A percentile compares a stretch with the other conserved stretches of the same genome.
Conservation (phyloP, 2,888 invertebrate genomes). For the Euclidia mi region DNA sequence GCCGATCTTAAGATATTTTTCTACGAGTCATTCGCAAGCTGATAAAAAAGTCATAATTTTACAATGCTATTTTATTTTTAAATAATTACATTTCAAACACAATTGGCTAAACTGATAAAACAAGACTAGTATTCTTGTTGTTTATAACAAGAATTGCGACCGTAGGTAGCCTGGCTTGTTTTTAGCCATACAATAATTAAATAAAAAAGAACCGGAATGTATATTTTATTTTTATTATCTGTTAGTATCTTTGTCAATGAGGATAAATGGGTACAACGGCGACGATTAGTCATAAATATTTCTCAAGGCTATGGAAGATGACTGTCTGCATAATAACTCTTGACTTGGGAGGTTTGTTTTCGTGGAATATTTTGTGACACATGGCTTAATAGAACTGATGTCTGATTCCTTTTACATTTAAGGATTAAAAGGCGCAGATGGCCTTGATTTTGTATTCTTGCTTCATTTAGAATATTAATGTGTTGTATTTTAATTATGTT, state of each 20-base stretch:
- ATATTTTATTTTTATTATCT: constrained; percentile 41
- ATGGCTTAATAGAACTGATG: constrained; percentile 30
- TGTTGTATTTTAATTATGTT: no score
- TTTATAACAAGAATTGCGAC: constrained; percentile 7
- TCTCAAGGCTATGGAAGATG: constrained; percentile 70
- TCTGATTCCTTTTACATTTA: constrained; percentile 18
- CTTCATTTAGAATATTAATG: not conserved
- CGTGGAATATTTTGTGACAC: constrained; percentile 61
- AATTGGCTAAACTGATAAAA: no score
- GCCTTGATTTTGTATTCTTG: constrained; percentile 1
- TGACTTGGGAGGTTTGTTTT: constrained; percentile 62
- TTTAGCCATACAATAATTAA: constrained; percentile 2
- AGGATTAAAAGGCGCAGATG: not conserved
- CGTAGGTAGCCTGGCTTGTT: not conserved
- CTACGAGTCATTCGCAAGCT: no score
- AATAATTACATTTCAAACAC: no score
- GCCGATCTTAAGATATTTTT: no score
- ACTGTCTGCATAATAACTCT: constrained; percentile 61
- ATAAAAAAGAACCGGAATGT: constrained; percentile 13
- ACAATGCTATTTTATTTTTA: no score
- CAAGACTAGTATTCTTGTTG: constrained; percentile 2
- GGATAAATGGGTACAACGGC: constrained; percentile 66
- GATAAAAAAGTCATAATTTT: no score
- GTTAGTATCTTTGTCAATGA: constrained; percentile 59
- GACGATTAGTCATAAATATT: constrained; percentile 72